Percentiles rank a stretch among this genome's conserved stretches.
These are phyloP conservation scores for Megaptera novaeangliae DNA, from an alignment of 2,113 vertebrate genomes.

Conservation along the genomic window DNA sequence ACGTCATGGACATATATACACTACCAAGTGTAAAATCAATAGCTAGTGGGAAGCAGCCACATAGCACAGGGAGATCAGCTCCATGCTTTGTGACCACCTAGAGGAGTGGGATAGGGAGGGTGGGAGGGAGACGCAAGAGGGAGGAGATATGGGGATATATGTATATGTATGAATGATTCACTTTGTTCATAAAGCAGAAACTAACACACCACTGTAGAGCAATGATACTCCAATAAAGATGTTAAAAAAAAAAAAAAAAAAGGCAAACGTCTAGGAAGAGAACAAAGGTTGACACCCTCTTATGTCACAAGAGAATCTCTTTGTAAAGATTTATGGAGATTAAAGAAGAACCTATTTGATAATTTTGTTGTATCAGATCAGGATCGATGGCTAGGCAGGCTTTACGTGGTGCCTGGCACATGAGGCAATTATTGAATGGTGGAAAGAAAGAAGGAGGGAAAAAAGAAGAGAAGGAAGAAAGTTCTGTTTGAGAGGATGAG, in stretches of 20 bases:
- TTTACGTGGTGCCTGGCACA: background rate
- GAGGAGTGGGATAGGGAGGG: too few relatives aligned
- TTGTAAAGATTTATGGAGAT: background rate
- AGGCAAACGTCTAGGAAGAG: background rate
- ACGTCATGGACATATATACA: background rate
- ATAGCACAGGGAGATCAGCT: too few relatives aligned
- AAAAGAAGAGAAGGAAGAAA: background rate
- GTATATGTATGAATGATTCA: too few relatives aligned
- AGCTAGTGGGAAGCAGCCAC: too few relatives aligned
- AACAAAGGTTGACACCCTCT: background rate
- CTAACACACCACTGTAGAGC: too few relatives aligned
- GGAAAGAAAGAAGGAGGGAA: background rate
- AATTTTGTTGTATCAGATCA: background rate
- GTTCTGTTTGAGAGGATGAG: background rate
- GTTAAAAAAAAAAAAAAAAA: background rate
- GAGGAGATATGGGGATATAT: too few relatives aligned
- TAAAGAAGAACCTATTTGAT: background rate
- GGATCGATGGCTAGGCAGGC: background rate
- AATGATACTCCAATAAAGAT: too few relatives aligned
- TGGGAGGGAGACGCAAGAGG: too few relatives aligned
- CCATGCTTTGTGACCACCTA: too few relatives aligned
- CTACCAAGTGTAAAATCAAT: too few relatives aligned
- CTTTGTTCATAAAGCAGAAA: too few relatives aligned
- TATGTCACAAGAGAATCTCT: background rate
- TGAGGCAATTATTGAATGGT: background rate